Evolutionary conservation across 2,797 vertebrate genomes (phyloP), one percentile per base, ranked within the genome.

Genomic region (Acipenser ruthenus): DNA sequence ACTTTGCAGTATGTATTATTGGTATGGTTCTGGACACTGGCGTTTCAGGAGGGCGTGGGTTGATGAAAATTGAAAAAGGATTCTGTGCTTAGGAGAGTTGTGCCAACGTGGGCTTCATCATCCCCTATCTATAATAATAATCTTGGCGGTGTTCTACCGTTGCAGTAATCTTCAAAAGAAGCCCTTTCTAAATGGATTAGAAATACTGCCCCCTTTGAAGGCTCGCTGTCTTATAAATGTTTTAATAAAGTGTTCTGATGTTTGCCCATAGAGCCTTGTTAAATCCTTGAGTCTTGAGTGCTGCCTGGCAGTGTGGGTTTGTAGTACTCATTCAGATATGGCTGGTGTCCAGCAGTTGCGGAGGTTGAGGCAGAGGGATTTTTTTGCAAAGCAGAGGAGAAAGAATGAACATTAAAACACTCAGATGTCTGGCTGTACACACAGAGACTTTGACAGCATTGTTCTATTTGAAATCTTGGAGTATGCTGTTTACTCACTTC

Each of bases 141-240:
- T 10, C 55, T 58, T 58, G 55, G 6, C 12, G 72, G 70, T 74
- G 70, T 47, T 59, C 48, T 47, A 37, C 56, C 56, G 11, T 55
- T 49, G 12, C 11, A 15, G 65, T 9, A 15, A 49, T 13, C 55
- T 48, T 60, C n/a, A 58, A 66, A 60, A 56, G 49, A 60, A 10
- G 49, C 71, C 78, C 71, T 71, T 37, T 37, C 74, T 63, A 60
- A 63, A 61, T 66, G 72, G 75, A 83, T 79, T 80, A 80, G 77
- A 79, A 62, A 60, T 69, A 52, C 69, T 75, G 70, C 71, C 72
- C 70, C 69, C 79, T 72, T 73, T 76, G 65, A 78, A 71, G 66
- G 78, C 79, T 79, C 76, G 75, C 70, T 73, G 69, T 68, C 78
- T 81, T 75, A 78, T 83, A 78, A 83, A 78, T 83, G 83, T 86